Evolutionary conservation across 2,113 vertebrate genomes (phyloP).

Genomic region (Pachycephala philippinensis): DNA sequence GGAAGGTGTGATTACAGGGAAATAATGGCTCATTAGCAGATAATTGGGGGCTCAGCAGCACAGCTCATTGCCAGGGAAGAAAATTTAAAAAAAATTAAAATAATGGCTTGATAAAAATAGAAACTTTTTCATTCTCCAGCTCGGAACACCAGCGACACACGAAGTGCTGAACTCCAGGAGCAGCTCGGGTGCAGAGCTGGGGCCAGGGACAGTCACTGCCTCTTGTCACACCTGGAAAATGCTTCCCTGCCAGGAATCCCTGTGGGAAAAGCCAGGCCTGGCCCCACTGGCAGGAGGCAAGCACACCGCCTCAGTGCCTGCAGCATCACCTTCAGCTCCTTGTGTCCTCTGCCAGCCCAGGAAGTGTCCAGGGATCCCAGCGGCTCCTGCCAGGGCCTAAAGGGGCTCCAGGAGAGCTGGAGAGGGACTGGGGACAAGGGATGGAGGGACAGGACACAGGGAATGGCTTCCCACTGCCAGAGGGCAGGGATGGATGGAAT

Average conservation of each 20-base stretch:
- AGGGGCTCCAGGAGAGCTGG: neutral
- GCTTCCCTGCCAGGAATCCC: neutral
- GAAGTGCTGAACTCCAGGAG: neutral
- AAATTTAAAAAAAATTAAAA: neutral
- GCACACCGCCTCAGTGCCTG: neutral
- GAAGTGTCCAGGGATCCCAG: neutral
- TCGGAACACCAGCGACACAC: fast-evolving
- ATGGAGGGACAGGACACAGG: neutral
- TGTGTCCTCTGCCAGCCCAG: neutral
- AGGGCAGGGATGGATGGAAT: neutral
- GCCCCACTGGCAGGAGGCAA: neutral
- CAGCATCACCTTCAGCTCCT: neutral
- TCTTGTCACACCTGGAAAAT: neutral
- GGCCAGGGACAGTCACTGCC: neutral
- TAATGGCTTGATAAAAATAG: neutral
- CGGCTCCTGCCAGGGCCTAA: neutral
- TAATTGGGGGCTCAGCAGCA: neutral
- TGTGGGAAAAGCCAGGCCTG: fast-evolving
- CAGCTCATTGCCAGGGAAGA: neutral
- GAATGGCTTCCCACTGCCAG: neutral
- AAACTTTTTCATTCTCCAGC: neutral
- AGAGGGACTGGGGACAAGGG: neutral
- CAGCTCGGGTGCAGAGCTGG: neutral
- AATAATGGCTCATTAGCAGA: neutral
- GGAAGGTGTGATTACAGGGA: neutral